phyloP scores from a whole-genome alignment of 2,797 vertebrate genomes.

The Tokudaia tokunoshimensis region DNA sequence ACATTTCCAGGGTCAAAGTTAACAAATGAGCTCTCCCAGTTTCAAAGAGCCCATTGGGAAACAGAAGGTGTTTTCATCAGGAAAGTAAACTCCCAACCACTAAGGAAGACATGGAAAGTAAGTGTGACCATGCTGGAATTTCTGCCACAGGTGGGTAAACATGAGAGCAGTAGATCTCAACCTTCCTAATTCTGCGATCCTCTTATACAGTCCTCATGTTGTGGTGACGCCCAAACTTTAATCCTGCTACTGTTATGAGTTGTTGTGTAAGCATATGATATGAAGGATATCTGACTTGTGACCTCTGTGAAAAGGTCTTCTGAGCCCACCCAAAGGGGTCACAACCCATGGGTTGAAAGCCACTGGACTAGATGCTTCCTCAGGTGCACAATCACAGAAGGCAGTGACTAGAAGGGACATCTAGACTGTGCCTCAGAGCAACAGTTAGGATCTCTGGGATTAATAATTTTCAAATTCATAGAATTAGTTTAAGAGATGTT shows the following conservation, averaged over 20 bases:
- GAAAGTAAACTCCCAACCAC: not conserved
- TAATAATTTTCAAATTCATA: not conserved
- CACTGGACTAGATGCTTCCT: not conserved
- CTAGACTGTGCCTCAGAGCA: not conserved
- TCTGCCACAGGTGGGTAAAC: not conserved
- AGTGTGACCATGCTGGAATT: too few relatives aligned
- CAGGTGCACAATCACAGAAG: not conserved
- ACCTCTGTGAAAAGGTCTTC: not conserved
- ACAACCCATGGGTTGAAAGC: not conserved
- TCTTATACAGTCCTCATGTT: not conserved
- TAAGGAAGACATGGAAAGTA: not conserved
- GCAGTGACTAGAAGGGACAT: not conserved
- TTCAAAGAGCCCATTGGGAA: not conserved
- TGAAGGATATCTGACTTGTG: not conserved
- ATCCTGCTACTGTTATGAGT: not conserved
- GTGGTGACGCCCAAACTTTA: not conserved
- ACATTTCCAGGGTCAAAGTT: not conserved
- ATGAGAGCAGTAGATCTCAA: not conserved
- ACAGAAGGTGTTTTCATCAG: not conserved
- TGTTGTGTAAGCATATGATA: not conserved
- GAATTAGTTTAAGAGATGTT: not conserved
- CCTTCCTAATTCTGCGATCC: not conserved
- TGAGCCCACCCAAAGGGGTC: not conserved
- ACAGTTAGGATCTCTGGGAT: not conserved
- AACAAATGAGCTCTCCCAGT: not conserved